These are phyloP conservation scores for Subanguina moxae DNA, from an alignment of 1,140 invertebrate species.

Conservation along the genomic window DNA sequence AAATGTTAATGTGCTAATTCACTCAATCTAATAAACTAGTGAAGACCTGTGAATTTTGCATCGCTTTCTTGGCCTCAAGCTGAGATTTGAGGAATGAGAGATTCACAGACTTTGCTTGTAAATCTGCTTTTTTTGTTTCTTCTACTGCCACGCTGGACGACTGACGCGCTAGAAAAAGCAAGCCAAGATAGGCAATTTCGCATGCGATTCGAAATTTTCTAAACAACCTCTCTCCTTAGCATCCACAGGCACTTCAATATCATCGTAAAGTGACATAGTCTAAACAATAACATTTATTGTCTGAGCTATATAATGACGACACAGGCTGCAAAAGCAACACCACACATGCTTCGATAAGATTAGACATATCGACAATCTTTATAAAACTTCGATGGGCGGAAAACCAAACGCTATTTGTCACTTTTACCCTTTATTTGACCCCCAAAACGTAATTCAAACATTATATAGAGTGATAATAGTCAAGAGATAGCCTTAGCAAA, in stretches of 20 bases:
- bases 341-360: no score
- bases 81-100: slow-evolving; percentile 29
- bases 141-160: background rate
- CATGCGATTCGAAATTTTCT: background rate
- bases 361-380: no score
- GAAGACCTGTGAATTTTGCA: slow-evolving; percentile 21
- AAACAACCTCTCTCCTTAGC: background rate
- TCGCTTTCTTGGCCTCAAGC: slow-evolving; percentile 30
- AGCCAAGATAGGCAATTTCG: background rate
- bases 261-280: background rate
- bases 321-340: no score
- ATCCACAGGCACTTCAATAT: slow-evolving; percentile 3
- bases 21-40: background rate
- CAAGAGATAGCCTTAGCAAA: no score
- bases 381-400: no score
- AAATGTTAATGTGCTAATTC: background rate
- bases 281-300: background rate
- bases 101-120: slow-evolving; percentile 16
- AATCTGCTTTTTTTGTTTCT: background rate
- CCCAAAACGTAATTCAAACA: no score
- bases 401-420: no score
- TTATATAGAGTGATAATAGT: no score
- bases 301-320: no score
- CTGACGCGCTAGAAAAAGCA: background rate
- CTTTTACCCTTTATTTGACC: no score